These are phyloP conservation scores for Pocillopora verrucosa DNA, from an alignment of 64 coral and sea anemone species.

Conservation along the genomic window DNA sequence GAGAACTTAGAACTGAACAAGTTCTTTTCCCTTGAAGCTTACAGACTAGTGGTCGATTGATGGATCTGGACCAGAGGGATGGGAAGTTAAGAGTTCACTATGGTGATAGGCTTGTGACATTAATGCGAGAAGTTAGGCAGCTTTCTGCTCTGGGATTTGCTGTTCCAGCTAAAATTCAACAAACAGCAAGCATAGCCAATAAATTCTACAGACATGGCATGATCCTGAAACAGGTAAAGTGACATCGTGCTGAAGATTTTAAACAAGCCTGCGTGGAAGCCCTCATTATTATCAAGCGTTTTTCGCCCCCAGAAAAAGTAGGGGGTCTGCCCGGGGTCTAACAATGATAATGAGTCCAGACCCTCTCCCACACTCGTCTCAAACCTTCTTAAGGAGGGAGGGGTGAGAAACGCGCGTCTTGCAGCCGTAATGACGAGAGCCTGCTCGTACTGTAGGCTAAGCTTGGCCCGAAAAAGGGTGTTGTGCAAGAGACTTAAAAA, in stretches of 20 bases:
- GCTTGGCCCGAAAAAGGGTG: too few relatives aligned
- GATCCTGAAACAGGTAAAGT: slow-evolving; percentile 93
- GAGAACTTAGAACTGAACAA: neutral
- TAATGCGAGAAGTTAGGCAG: slow-evolving; percentile 96
- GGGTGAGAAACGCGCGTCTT: too few relatives aligned
- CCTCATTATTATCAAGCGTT: too few relatives aligned
- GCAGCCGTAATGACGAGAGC: too few relatives aligned
- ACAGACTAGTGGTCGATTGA: slow-evolving; percentile 94
- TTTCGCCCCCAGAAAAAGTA: too few relatives aligned
- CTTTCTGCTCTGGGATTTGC: slow-evolving; percentile 91
- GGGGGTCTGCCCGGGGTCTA: too few relatives aligned
- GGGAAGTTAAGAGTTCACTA: slow-evolving; percentile 96
- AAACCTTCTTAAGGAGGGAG: too few relatives aligned
- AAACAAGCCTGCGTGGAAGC: too few relatives aligned
- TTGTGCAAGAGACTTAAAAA: too few relatives aligned
- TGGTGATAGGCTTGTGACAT: slow-evolving; percentile 92
- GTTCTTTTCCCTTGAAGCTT: slow-evolving; percentile 46
- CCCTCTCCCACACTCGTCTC: too few relatives aligned
- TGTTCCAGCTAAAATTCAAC: slow-evolving; percentile 93
- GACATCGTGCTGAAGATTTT: neutral
- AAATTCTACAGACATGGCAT: slow-evolving; percentile 99
- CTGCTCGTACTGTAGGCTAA: too few relatives aligned
- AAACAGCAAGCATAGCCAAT: slow-evolving; percentile 81
- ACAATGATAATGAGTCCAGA: too few relatives aligned
- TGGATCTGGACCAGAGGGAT: slow-evolving; percentile 95